These are phyloP conservation scores for Ochotona curzoniae DNA, from an alignment of 2,113 vertebrate species.

Conservation along the genomic window DNA sequence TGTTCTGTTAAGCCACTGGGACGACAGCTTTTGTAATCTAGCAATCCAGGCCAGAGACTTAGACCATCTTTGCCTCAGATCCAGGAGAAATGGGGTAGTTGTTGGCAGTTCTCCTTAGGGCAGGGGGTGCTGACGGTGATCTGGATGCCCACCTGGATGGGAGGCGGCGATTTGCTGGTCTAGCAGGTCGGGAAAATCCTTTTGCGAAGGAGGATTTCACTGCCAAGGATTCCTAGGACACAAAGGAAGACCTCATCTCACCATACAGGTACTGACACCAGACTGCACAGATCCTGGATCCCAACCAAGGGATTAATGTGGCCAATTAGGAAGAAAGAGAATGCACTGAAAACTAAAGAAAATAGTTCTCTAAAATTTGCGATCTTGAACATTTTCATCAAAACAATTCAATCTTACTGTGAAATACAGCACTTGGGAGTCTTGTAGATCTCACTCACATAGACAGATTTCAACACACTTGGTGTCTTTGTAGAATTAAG, in stretches of 20 bases:
- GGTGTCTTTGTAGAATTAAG: constrained; percentile 2
- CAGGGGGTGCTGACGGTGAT: constrained; percentile 87
- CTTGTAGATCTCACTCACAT: not conserved
- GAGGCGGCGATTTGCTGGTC: constrained; percentile 93
- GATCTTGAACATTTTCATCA: not conserved
- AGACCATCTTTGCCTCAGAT: constrained; percentile 88
- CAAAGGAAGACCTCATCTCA: constrained; percentile 77
- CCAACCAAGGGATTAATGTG: constrained; percentile 63
- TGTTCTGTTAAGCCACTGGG: constrained; percentile 52
- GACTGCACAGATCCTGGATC: not conserved
- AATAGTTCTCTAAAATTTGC: not conserved
- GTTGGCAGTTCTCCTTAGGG: constrained; percentile 81
- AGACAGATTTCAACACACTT: constrained; percentile 9
- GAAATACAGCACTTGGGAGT: not conserved
- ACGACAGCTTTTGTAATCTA: constrained; percentile 57
- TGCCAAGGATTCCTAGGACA: constrained; percentile 84
- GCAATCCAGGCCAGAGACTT: constrained; percentile 79
- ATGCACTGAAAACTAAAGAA: not conserved
- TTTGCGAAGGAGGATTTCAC: constrained; percentile 85
- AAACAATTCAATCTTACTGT: not conserved
- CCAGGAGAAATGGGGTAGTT: constrained; percentile 86
- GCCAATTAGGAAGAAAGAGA: not conserved
- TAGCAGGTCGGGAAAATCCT: constrained; percentile 93
- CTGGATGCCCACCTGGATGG: constrained; percentile 95
- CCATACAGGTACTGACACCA: not conserved